Evolutionary conservation across 2,888 invertebrate genomes (phyloP), one percentile per base, ranked within the genome.

Genomic region (Conus canariensis): DNA sequence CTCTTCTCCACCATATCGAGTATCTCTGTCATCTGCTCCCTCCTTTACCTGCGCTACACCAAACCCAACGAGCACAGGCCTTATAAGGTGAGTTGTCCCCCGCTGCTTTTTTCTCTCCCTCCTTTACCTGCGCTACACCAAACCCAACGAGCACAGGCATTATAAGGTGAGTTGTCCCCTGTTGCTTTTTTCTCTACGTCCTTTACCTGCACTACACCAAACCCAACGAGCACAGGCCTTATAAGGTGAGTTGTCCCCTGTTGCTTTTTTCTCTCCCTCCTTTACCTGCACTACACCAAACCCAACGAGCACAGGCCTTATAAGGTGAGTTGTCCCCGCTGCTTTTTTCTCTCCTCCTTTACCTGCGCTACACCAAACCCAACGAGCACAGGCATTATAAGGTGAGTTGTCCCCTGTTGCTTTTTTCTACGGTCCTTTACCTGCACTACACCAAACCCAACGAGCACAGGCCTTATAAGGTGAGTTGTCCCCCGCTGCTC

Each of bases 31-130:
- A 91, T 95, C 12, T 22, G 92, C 0, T 88, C 93, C 8, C 91
- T 95, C 5, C 92, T 95, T 10, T 94, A 94, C 88, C 92, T 95
- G 22, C 90, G 95, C 59, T 94, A 93, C 91, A 94, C 91, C 14
- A 59, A 91, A 70, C 95, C 95, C 4, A 45, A 94, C 74, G 90
- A 90, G 16, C 87, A 89, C 22, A 92, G 95, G 88, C 95, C 95
- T 14, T 94, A 95, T 90, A 94, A 94, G 94, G 95, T 95, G 45
- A 45, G 45, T 45, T 45, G 45, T 45, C 45, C 4, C 45, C 45
- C 30, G 30, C 2, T 30, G 30, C 30, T 30, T 30, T 30, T 30
- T 95, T 9, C 19, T 92, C 0, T 88, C 93, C 8, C 90, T 95
- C 5, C 92, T 95, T 9, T 94, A 94, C 88, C 92, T 95, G 22